A percentile compares a stretch with the other conserved stretches of the same genome.
Conservation (phyloP, 2,113 vertebrate genomes). For the Eulemur macaco region DNA sequence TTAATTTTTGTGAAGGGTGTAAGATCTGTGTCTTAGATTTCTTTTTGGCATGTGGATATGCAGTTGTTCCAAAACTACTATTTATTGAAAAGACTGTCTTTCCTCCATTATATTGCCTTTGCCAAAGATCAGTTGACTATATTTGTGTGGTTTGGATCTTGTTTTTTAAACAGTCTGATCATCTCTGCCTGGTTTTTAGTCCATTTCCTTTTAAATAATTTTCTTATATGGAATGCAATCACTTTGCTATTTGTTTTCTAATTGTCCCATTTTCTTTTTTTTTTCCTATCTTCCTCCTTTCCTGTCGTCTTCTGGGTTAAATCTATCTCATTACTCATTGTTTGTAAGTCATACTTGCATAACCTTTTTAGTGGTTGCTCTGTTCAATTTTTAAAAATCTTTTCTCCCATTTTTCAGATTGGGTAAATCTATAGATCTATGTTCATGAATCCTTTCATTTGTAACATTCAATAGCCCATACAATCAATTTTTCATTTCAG, state of each 20-base stretch:
- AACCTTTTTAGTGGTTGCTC: neutral
- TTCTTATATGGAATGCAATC: neutral
- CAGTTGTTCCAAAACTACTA: neutral
- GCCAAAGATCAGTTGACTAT: neutral
- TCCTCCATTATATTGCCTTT: neutral
- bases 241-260: neutral
- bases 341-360: neutral
- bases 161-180: neutral
- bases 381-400: neutral
- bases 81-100: neutral
- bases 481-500: neutral
- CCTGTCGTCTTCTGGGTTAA: neutral
- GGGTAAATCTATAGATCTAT: neutral
- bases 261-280: neutral
- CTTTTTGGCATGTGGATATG: neutral
- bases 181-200: neutral
- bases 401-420: neutral
- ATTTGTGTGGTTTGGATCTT: neutral
- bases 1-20: neutral
- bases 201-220: neutral
- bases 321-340: neutral
- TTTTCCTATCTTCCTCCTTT: neutral
- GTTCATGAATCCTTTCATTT: neutral
- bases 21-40: neutral
- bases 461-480: neutral